Evolutionary conservation across 2,797 vertebrate species (phyloP), one percentile per base, ranked within the genome.

Genomic region (Acanthurus leucopareius): DNA sequence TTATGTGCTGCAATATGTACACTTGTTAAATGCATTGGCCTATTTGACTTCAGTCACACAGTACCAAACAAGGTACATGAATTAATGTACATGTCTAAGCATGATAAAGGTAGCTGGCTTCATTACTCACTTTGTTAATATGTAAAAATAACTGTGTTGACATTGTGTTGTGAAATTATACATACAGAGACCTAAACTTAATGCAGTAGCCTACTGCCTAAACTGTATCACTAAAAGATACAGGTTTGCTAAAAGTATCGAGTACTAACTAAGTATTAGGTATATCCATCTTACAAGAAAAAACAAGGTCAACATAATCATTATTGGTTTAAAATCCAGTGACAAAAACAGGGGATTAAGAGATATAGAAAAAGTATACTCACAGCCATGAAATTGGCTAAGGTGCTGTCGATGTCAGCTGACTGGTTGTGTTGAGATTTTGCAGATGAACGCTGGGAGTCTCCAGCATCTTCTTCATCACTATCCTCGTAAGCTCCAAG

Each of bases 401-500:
- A 75, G 8, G 98, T 99, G 80, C 97, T 99, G 89, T 99, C 98
- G 0, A 99, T 99, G 85, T 99, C 98, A 0, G 94, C 9, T 0
- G 98, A 94, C 48, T 88, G 94, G 85, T 91, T 96, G 79, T 85
- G 95, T 2, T 97, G 97, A 0, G 95, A 77, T n/a, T 95, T 96
- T 0, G 68, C 22, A 2, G 89, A 15, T 13, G 86, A 69, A 32
- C 90, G 53, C 20, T 77, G 86, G 8, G 69, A 72, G 10, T 90
- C 85, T 40, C 93, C 95, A 0, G 83, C 94, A 54, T 99, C 98
- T 35, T 99, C 98, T 0, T 99, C 98, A 0, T 99, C 98, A 0
- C 98, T 99, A 83, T 99, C 98, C 10, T 97, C 98, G 13, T 99
- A 99, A 19, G 97, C 97, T 20, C 98, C 98, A 0, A 99, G 97